These are phyloP conservation scores for Perca schrenkii DNA, from an alignment of 2,113 vertebrate genomes.

Conservation along the genomic window DNA sequence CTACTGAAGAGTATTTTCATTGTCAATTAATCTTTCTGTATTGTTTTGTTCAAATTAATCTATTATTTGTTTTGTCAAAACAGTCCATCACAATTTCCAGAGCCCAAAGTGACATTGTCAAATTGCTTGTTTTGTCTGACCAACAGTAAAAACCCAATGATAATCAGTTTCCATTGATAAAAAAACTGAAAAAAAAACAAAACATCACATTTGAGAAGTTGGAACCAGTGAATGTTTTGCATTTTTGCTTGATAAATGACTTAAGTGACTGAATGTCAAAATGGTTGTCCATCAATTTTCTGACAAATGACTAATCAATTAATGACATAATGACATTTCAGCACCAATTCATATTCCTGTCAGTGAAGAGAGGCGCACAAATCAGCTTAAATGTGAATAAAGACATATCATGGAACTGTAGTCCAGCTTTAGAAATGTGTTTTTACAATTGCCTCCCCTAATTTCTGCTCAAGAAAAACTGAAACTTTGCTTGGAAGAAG, in stretches of 20 bases:
- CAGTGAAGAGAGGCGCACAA: conserved; percentile 11
- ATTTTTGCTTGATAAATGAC: neutral
- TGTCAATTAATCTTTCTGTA: neutral
- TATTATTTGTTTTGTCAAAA: neutral
- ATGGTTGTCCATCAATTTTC: neutral
- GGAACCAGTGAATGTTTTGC: neutral
- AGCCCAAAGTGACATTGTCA: neutral
- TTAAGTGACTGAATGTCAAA: neutral
- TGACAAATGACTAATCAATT: neutral
- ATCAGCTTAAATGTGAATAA: neutral
- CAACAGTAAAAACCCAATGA: neutral
- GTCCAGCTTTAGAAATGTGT: conserved; percentile 32
- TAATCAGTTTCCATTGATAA: neutral
- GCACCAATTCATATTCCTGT: conserved; percentile 14
- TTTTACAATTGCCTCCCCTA: conserved; percentile 40
- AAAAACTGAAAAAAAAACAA: neutral
- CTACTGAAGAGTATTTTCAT: neutral
- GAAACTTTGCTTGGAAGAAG: conserved; percentile 49
- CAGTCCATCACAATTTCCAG: neutral
- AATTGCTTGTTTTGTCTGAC: neutral
- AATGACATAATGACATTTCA: neutral
- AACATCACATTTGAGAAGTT: neutral
- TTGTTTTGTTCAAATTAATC: neutral
- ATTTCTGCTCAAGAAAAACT: conserved; percentile 58
- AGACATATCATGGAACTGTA: conserved; percentile 9